A percentile compares a stretch with the other conserved stretches of the same genome.
phyloP scores from a whole-genome alignment of 2,888 invertebrate species.

The Chaitophorus viminalis region DNA sequence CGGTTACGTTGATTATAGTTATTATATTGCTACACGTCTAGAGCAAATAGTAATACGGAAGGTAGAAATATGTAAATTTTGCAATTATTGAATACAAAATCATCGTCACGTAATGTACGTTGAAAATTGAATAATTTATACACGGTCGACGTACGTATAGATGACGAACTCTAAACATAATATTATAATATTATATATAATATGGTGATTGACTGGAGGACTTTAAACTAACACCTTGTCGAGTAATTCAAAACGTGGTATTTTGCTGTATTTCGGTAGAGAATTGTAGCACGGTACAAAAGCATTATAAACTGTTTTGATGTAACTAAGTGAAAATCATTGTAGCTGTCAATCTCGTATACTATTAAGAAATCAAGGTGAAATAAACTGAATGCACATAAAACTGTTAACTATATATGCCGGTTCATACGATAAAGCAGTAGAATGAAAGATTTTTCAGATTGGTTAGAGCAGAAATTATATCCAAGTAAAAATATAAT shows the following conservation, averaged over 20 bases:
- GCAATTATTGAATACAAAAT: not conserved
- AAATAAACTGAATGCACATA: not conserved
- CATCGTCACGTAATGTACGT: not conserved
- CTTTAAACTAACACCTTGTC: not conserved
- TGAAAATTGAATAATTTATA: not conserved
- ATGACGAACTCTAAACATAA: not conserved
- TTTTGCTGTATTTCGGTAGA: not conserved
- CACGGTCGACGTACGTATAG: not conserved
- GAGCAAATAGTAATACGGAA: not conserved
- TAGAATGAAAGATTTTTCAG: not conserved
- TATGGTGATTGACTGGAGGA: not conserved
- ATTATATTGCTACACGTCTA: not conserved
- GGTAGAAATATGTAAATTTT: not conserved
- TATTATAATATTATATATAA: not conserved
- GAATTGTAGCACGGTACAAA: not conserved
- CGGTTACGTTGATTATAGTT: no score
- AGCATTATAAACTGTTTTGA: constrained; percentile 1
- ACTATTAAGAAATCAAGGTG: not conserved
- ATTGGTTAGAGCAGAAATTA: no score
- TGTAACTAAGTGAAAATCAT: constrained; percentile 22
- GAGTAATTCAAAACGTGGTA: not conserved
- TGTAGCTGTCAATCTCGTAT: constrained; percentile 13
- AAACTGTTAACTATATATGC: not conserved
- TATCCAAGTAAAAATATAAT: no score
- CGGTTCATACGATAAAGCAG: not conserved